Conservation (phyloP, 2,888 invertebrate species). For the Phasia obesa region DNA sequence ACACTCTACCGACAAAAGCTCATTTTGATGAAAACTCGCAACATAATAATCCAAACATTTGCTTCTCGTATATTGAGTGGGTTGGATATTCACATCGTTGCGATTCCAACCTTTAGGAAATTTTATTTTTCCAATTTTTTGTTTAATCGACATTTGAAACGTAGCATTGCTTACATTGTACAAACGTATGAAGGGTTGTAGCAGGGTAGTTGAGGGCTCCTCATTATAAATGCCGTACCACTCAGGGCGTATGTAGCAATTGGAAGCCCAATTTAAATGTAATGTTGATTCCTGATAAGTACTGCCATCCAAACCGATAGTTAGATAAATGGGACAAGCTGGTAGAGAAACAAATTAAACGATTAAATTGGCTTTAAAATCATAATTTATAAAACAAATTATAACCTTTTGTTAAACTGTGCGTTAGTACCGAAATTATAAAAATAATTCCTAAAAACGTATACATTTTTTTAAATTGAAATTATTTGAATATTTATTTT, state of each 20-base stretch:
- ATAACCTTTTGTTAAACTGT: slow-evolving; percentile 22
- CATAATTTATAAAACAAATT: not conserved
- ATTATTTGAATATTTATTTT: not conserved
- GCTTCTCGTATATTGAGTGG: slow-evolving; percentile 80
- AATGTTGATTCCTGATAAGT: slow-evolving; percentile 76
- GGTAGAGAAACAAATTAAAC: not conserved
- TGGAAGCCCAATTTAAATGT: slow-evolving; percentile 81
- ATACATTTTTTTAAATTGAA: not conserved
- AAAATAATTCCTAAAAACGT: not conserved
- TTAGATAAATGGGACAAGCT: slow-evolving; percentile 79
- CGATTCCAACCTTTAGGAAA: slow-evolving; percentile 86
- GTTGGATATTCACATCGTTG: slow-evolving; percentile 74
- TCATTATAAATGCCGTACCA: slow-evolving; percentile 81
- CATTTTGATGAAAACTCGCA: slow-evolving; percentile 85
- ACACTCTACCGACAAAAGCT: slow-evolving; percentile 86
- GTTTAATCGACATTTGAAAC: slow-evolving; percentile 81
- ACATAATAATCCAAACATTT: slow-evolving; percentile 89
- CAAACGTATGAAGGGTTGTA: slow-evolving; percentile 76
- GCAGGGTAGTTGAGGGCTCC: slow-evolving; percentile 79
- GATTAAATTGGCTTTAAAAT: not conserved
- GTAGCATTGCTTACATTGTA: slow-evolving; percentile 83
- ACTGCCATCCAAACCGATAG: slow-evolving; percentile 79
- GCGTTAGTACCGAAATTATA: slow-evolving; percentile 1
- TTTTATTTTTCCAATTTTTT: slow-evolving; percentile 83
- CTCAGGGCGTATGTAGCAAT: slow-evolving; percentile 78